Conservation (phyloP, 1,140 invertebrate species). For the Lordiphosa clarofinis region DNA sequence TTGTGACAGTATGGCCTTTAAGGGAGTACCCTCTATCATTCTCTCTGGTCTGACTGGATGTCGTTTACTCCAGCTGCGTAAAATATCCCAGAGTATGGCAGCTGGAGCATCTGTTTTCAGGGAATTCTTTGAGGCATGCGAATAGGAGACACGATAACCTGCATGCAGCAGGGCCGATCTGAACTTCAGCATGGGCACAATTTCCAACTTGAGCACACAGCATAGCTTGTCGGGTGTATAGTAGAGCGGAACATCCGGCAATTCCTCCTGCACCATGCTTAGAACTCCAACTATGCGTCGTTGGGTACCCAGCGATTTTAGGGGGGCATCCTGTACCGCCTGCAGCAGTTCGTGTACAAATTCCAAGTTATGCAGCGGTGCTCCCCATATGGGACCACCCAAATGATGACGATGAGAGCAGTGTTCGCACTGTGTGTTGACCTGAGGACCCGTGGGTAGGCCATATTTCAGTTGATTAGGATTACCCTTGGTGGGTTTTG, state of each 20-base stretch:
- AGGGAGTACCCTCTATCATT: conserved; percentile 81
- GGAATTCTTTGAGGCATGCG: conserved; percentile 92
- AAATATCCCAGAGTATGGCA: conserved; percentile 94
- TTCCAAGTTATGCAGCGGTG: conserved; percentile 87
- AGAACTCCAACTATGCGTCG: conserved; percentile 89
- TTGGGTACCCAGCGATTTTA: conserved; percentile 83
- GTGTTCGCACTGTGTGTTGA: conserved; percentile 86
- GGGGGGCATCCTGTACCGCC: conserved; percentile 76
- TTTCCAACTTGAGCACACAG: conserved; percentile 84
- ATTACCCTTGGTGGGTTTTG: conserved; percentile 82
- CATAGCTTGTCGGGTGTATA: conserved; percentile 87
- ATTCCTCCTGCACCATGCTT: conserved; percentile 87
- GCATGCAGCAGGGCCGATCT: conserved; percentile 97
- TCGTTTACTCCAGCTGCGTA: conserved; percentile 88
- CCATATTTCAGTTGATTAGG: conserved; percentile 83
- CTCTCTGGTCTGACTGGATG: conserved; percentile 83
- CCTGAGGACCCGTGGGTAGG: conserved; percentile 85
- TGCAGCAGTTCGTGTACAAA: conserved; percentile 86
- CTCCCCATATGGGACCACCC: conserved; percentile 97
- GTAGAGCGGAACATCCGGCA: conserved; percentile 92
- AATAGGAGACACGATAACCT: conserved; percentile 94
- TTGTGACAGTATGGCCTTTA: conserved; percentile 82
- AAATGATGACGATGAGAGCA: conserved; percentile 89
- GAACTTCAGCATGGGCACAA: conserved; percentile 83
- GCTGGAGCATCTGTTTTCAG: conserved; percentile 97